Evolutionary conservation across 2,797 vertebrate genomes (phyloP), one percentile per base, ranked within the genome.

Genomic region (Micrastur ruficollis): DNA sequence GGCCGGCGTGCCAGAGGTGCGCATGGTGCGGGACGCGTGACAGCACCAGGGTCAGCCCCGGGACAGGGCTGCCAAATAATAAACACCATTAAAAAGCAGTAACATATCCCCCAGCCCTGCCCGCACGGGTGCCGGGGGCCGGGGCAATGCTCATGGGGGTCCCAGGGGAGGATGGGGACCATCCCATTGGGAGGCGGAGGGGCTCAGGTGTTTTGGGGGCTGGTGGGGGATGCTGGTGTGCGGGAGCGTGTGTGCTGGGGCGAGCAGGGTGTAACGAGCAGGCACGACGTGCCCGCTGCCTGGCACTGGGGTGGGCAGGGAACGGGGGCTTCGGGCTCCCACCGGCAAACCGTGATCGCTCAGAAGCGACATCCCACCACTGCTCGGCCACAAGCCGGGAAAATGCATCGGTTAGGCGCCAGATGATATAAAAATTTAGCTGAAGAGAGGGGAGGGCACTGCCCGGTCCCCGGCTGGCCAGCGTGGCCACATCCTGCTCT

Each of bases 351-450:
- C 2, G 2, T 2, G 36, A 26, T 25, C 5, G 3, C 31, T 4
- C 3, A 0, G 21, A 66, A 56, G 52, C 0, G 1, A 32, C 4
- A 2, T 47, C 49, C 40, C 14, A 0, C 4, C 1, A 2, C 0
- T 16, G 38, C 73, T 46, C 53, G 16, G 29, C 72, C 42, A 1
- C 2, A 5, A 26, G 16, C 61, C 2, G 22, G 31, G 27, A 20
- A 32, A 66, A 61, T 2, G 1, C 34, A 3, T 31, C 7, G 2
- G 16, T 6, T 12, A 9, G 12, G 61, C 0, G 5, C 40, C 13
- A 2, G 31, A 23, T 12, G 72, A 5, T 31, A 3, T 4, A 5
- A 59, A 44, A 75, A 49, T 36, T 49, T 2, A 62, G 12, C 27
- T 0, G 0, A 5, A 2, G 15, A 5, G 15, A 50, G 21, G 42